Base-by-base conservation (phyloP, 2,888 invertebrate genomes). In the Lacanobia oleracea region DNA sequence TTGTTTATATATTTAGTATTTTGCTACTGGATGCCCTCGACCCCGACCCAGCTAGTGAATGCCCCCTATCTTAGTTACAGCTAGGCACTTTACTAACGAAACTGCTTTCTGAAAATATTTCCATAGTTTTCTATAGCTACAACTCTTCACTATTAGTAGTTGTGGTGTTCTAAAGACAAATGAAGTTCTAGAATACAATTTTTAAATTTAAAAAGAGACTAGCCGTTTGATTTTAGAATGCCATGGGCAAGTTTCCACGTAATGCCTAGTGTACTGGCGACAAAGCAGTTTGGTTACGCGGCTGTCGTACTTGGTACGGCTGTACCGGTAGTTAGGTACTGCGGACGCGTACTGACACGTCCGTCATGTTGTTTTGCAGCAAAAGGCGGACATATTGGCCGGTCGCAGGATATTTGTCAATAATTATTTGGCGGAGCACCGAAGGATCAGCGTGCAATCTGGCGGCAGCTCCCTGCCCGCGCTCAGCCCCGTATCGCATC, bases 361-460 rank as follows among this genome's bases (percentile, higher is more conserved):
- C 90, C 93, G 91, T 93, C 89, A 90, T 93, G 89, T 95, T 95
- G 91, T 95, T 96, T 96, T 96, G 83, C 96, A 96, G 96, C 96
- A 96, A 96, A 96, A 96, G 92, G 96, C 96, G 94, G 96, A 96
- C 94, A 95, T 96, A 91, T 93, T 96, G 96, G 96, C 96, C 93
- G 96, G 96, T 88, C 96, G 96, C 92, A 94, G 96, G 93, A 96
- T 96, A 93, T 96, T 96, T 96, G 96, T 96, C 94, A 96, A 96
- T 96, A 96, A 96, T 96, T 96, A 96, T 96, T 96, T 96, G 96
- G 96, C 96, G 90, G 96, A 96, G 91, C 96, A 96, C 92, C 95
- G 96, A 91, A 94, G 96, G 92, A 96, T 96, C 96, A 96, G 96
- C 96, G 96, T 96, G 90, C 96, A 96, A 91, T 95, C 96, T 82